Conservation (phyloP, 2,888 invertebrate species). For the Tuta absoluta region DNA sequence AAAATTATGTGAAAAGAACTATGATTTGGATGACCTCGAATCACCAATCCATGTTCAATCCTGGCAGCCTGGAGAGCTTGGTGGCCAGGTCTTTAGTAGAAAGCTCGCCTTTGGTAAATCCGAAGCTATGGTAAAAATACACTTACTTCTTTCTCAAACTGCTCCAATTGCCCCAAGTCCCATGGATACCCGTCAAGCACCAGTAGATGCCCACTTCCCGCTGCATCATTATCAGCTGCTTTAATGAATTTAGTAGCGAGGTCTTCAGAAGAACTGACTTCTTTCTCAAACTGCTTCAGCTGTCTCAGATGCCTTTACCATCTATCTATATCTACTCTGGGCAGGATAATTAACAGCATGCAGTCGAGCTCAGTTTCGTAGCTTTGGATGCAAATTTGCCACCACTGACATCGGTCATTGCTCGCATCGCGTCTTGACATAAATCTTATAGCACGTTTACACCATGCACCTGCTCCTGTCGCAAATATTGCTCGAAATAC, state of each 20-base stretch:
- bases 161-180: slow-evolving; percentile 84
- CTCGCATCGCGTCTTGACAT: slow-evolving; percentile 83
- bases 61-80: not conserved
- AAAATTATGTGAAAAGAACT: too few species aligned
- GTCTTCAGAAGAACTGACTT: slow-evolving; percentile 78
- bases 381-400: slow-evolving; percentile 92
- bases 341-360: slow-evolving; percentile 82
- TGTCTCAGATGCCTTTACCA: slow-evolving; percentile 92
- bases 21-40: not conserved
- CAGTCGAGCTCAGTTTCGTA: slow-evolving; percentile 89
- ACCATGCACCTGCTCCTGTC: too few species aligned
- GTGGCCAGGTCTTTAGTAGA: too few species aligned
- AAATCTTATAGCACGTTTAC: too few species aligned
- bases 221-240: slow-evolving; percentile 48
- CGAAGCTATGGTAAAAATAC: not conserved
- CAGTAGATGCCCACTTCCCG: not conserved
- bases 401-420: slow-evolving; percentile 86
- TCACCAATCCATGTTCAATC: not conserved
- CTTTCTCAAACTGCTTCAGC: slow-evolving; percentile 91
- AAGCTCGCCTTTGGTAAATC: too few species aligned
- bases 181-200: not conserved
- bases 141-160: slow-evolving; percentile 93
- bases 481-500: too few species aligned
- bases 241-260: not conserved
- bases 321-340: slow-evolving; percentile 89